Base-by-base conservation (phyloP, 1,140 invertebrate species). In the Zaprionus capensis region DNA sequence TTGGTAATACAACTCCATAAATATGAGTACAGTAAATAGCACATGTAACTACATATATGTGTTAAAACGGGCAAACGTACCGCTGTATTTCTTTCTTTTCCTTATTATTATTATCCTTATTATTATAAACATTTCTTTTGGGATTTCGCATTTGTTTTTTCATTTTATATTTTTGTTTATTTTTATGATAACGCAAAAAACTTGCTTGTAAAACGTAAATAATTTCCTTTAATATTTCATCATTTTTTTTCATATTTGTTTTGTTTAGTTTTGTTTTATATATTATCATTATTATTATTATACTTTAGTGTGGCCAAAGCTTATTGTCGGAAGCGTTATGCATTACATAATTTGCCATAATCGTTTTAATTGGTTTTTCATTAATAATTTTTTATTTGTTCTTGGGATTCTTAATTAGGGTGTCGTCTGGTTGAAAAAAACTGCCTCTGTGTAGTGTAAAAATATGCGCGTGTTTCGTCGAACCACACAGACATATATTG, bases 241-340 rank as follows among this genome's bases (percentile, higher is more conserved):
- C 22, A 12, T 56, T 12, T 64, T 63, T 63, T 11, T 59, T 36
- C 34, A 36, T 44, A 64, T 46, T 67, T 28, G 44, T 51, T 57
- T 67, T 63, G 20, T 76, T 75, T 64, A 46, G 51, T 63, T 66
- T 51, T 63, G 4, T 44, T 69, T 22, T 46, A 36, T 65, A 36
- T 41, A 49, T 65, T 62, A 11, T 80, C 51, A 51, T 66, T 61
- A 65, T 61, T 65, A 63, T 75, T 70, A 24, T 69, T 67, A 64
- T 74, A 67, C 51, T 67, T 73, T 86, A 76, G 78, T 90, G 81
- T 88, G 85, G 85, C 85, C 85, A 90, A 88, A 88, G 85, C 85
- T 88, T 88, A 88, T 88, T 88, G 85, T 88, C 85, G 81, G 85
- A 88, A 88, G 85, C 85, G 85, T 90, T 88, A 80, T 88, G 85